A percentile compares a stretch with the other conserved stretches of the same genome.
phyloP scores from a whole-genome alignment of 2,113 vertebrate genomes.

The Tyto alba region DNA sequence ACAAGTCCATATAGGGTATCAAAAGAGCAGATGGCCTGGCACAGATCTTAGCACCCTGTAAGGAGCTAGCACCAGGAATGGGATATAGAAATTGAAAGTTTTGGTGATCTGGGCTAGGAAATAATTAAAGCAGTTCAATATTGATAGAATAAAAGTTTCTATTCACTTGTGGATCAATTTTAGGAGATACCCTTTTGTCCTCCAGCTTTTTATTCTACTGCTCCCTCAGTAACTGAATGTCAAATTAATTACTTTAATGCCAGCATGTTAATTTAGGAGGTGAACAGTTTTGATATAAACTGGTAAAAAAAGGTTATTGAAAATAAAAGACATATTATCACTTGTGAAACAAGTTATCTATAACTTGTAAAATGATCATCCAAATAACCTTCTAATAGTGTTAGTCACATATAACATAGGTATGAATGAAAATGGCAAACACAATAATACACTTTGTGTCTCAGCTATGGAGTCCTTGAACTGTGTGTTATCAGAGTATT shows the following conservation, averaged over 20 bases:
- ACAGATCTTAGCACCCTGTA: neutral
- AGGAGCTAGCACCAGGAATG: neutral
- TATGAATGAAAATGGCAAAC: neutral
- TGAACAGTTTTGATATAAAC: neutral
- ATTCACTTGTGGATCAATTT: neutral
- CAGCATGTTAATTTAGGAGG: neutral
- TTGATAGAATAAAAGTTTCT: neutral
- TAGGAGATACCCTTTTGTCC: neutral
- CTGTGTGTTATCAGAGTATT: neutral
- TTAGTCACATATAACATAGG: neutral
- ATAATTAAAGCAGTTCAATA: neutral
- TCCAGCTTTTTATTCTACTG: neutral
- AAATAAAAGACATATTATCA: neutral
- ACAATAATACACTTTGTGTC: neutral
- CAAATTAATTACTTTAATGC: neutral
- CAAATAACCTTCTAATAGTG: neutral
- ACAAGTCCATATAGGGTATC: neutral
- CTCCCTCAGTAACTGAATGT: neutral
- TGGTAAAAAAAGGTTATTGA: neutral
- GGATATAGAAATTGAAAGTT: neutral
- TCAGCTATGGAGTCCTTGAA: neutral
- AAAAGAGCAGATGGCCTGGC: neutral
- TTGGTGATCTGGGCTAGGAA: neutral
- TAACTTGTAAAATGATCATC: neutral
- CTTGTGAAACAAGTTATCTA: neutral